Percentiles rank a stretch among this genome's conserved stretches.
phyloP scores from a whole-genome alignment of 53 echinoderm and acorn worm species.

The Luidia sarsii region DNA sequence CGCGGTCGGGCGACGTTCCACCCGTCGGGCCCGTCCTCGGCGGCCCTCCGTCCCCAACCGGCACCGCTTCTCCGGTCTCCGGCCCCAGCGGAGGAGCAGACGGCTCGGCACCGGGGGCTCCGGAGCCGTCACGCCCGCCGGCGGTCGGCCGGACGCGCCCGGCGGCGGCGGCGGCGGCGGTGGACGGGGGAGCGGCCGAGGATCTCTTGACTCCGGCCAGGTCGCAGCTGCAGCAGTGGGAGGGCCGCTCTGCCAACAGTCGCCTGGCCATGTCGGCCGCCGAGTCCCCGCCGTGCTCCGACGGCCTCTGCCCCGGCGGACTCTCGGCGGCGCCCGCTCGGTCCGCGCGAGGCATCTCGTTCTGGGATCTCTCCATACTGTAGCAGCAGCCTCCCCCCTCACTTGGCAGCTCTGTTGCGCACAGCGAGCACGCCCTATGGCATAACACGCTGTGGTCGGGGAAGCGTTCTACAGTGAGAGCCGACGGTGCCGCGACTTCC shows the following conservation, averaged over 20 bases:
- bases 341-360: neutral
- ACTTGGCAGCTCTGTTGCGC: too few relatives aligned
- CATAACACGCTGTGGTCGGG: too few relatives aligned
- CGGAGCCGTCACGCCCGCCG: neutral
- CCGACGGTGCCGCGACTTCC: too few relatives aligned
- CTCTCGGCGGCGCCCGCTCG: neutral
- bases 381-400: too few relatives aligned
- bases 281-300: neutral
- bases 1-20: neutral
- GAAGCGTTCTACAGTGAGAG: too few relatives aligned
- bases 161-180: too few relatives aligned
- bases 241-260: neutral
- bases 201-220: neutral
- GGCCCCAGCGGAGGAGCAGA: too few relatives aligned
- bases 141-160: too few relatives aligned
- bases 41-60: neutral
- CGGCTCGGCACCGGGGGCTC: neutral
- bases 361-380: neutral
- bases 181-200: too few relatives aligned
- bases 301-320: neutral
- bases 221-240: constrained; percentile 24
- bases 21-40: neutral
- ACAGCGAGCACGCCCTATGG: too few relatives aligned
- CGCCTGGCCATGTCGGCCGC: neutral
- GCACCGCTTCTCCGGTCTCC: neutral